Conservation (phyloP, 2,113 vertebrate genomes). For the Gambusia holbrooki region DNA sequence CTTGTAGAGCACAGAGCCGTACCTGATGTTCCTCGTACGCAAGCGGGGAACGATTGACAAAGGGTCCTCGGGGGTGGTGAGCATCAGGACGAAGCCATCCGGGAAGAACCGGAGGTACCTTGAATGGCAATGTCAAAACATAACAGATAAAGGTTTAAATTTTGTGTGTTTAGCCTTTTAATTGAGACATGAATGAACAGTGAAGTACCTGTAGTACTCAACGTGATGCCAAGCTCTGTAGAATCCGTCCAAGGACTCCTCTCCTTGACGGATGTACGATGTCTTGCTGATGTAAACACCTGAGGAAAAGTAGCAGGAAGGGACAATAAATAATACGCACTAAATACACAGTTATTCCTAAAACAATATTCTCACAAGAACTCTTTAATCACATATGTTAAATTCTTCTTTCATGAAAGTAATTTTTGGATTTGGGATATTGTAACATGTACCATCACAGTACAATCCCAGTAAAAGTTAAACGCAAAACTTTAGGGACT, state of each 20-base stretch:
- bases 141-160: background rate
- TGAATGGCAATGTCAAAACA: constrained; percentile 1
- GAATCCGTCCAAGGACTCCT: constrained; percentile 97
- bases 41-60: constrained; percentile 88
- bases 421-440: too few relatives aligned
- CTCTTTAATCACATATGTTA: too few relatives aligned
- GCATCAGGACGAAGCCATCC: constrained; percentile 93
- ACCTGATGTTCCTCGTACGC: constrained; percentile 90
- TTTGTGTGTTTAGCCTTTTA: too few relatives aligned
- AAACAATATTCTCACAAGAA: too few relatives aligned
- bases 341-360: too few relatives aligned
- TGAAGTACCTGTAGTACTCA: constrained; percentile 93
- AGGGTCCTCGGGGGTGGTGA: constrained; percentile 95
- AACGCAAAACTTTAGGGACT: too few relatives aligned
- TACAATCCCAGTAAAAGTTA: too few relatives aligned
- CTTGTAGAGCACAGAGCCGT: background rate
- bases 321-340: background rate
- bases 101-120: constrained; percentile 98
- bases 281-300: constrained; percentile 98
- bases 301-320: constrained; percentile 52
- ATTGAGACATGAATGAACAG: background rate
- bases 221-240: constrained; percentile 98
- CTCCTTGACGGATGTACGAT: constrained; percentile 96
- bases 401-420: too few relatives aligned
- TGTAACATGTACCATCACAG: too few relatives aligned